Base-by-base conservation (phyloP, 2,888 invertebrate genomes). In the Rotaria sp. region DNA sequence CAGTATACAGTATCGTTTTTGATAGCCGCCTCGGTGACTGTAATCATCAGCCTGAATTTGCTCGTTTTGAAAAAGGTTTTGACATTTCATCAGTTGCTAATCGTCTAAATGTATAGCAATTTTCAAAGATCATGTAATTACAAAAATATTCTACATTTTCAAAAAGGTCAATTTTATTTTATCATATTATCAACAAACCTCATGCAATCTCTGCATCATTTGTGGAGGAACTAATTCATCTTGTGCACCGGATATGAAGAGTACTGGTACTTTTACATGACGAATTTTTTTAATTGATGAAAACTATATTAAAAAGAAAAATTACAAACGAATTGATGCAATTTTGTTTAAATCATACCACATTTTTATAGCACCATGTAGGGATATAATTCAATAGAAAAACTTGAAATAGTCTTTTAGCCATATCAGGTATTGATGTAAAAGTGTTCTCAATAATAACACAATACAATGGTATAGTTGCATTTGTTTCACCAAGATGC, bases 361-460 rank as follows among this genome's bases (percentile, higher is more conserved):
- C 95, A 92, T 96, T 97, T 93, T 96, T 96, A 92, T 95, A 96
- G 91, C 94, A 94, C 91, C 94, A 93, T 88, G 94, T 92, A 87
- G 96, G 96, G 88, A 97, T 18, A n/a, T 52, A 94, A 88, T 93
- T 92, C 87, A 95, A 90, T 88, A 94, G 92, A 89, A 92, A 93
- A 92, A 94, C 93, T 90, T 94, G 94, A 88, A 96, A 93, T 88
- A 97, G 93, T 87, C 94, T 94, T 89, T 94, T 93, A 35, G 95
- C 96, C 94, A 97, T 96, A 88, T 95, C 95, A 52, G 96, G 96
- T 91, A 97, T 95, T 90, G 95, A 95, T 10, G 96, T 96, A 90
- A 97, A 97, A 5, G 96, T 96, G 91, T 97, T 97, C 91, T 97
- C 97, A 35, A 97, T 93, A 88, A 97, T 93, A 87, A 96, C 80